These are phyloP conservation scores for Lasioglossum lativentre DNA, from an alignment of 2,888 invertebrate genomes.

Conservation along the genomic window DNA sequence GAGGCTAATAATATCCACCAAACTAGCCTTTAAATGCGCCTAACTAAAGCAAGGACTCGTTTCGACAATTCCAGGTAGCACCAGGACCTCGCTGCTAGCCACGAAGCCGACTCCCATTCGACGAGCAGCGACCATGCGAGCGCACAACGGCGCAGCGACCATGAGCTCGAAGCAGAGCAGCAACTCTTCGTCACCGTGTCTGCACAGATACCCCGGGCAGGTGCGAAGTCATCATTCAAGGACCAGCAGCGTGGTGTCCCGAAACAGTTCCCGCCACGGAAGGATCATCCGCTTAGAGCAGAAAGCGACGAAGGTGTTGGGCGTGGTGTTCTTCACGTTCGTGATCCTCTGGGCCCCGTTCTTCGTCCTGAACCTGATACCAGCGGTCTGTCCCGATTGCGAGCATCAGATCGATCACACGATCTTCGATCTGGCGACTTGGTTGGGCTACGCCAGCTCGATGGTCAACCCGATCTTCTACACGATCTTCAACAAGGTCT, in stretches of 20 bases:
- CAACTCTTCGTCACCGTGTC: conserved; percentile 86
- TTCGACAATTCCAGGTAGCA: conserved; percentile 83
- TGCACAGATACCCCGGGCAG: conserved; percentile 86
- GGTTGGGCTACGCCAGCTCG: conserved; percentile 97
- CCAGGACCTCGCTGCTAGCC: conserved; percentile 82
- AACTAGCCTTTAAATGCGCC: background rate
- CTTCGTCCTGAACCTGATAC: conserved; percentile 94
- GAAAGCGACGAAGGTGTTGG: conserved; percentile 97
- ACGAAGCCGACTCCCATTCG: conserved; percentile 85
- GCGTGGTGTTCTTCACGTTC: conserved; percentile 97
- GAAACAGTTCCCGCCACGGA: conserved; percentile 93
- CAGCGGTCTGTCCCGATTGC: conserved; percentile 93
- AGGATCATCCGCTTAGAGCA: conserved; percentile 95
- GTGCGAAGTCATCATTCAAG: conserved; percentile 91
- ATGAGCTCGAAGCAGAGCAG: conserved; percentile 70
- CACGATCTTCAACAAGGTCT: conserved; percentile 97
- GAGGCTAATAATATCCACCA: background rate
- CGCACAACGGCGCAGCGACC: conserved; percentile 84
- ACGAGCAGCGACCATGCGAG: conserved; percentile 88
- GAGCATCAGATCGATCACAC: conserved; percentile 91
- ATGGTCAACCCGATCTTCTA: conserved; percentile 98
- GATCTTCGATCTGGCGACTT: conserved; percentile 94
- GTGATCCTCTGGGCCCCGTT: conserved; percentile 98
- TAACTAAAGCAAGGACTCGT: background rate
- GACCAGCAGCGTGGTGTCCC: conserved; percentile 92